These are phyloP conservation scores for Lithobius niger DNA, from an alignment of 1,140 invertebrate genomes.

Conservation along the genomic window DNA sequence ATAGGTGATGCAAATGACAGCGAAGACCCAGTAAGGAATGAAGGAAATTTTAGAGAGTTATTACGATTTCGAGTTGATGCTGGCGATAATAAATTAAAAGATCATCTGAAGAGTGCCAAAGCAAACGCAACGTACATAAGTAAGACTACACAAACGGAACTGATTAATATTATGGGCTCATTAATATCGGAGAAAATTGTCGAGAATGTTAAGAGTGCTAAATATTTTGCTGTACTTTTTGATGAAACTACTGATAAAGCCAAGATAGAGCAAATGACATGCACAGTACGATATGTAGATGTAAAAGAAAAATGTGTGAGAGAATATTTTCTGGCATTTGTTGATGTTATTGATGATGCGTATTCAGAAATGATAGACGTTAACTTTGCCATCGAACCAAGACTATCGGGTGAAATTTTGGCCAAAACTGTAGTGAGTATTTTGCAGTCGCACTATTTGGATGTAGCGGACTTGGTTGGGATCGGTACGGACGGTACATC, in stretches of 20 bases:
- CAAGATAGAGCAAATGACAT: slow-evolving; percentile 21
- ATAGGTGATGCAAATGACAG: no score
- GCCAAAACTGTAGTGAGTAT: no score
- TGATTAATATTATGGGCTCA: slow-evolving; percentile 21
- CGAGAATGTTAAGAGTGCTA: slow-evolving; percentile 15
- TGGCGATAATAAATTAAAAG: slow-evolving; percentile 19
- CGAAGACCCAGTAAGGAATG: slow-evolving; percentile 12
- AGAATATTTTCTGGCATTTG: slow-evolving; percentile 23
- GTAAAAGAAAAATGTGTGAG: slow-evolving; percentile 8
- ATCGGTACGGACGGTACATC: no score
- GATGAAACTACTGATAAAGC: slow-evolving; percentile 25
- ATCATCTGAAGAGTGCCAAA: slow-evolving; percentile 19
- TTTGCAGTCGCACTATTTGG: no score
- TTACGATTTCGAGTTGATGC: slow-evolving; percentile 18
- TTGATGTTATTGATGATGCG: no score
- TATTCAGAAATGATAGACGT: no score
- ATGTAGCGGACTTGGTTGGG: no score
- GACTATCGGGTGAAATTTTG: no score
- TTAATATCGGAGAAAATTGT: slow-evolving; percentile 20
- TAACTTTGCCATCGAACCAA: no score
- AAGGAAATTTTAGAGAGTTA: slow-evolving; percentile 24
- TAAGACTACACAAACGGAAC: slow-evolving; percentile 23
- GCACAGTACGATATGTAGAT: slow-evolving; percentile 20
- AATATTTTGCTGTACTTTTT: slow-evolving; percentile 21
- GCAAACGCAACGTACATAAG: slow-evolving; percentile 22